These are phyloP conservation scores for Melinaea menophilus DNA, from an alignment of 2,888 invertebrate genomes.

Conservation along the genomic window DNA sequence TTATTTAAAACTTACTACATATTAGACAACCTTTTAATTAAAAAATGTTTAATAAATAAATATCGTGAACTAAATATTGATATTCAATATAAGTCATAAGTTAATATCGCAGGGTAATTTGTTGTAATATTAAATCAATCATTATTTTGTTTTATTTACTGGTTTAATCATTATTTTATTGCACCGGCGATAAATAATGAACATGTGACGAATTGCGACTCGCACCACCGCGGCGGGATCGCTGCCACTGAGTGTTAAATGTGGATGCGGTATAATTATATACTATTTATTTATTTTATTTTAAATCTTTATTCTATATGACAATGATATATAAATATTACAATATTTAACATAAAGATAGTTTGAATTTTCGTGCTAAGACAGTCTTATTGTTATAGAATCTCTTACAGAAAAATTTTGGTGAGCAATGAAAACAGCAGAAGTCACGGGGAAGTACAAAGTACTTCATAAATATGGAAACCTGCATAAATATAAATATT, in stretches of 20 bases:
- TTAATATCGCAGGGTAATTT: neutral
- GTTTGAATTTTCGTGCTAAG: no score
- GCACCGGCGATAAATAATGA: constrained; percentile 27
- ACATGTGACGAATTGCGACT: constrained; percentile 50
- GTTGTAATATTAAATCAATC: constrained; percentile 4
- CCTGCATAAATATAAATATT: no score
- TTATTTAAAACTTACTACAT: no score
- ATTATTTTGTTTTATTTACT: neutral
- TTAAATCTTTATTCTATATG: neutral
- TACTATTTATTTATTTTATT: neutral
- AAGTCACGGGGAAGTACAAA: no score
- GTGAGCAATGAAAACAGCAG: no score
- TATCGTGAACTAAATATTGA: no score
- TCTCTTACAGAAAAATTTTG: no score
- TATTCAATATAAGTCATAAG: no score
- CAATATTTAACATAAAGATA: no score
- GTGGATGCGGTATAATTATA: constrained; percentile 13
- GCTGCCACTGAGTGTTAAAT: constrained; percentile 12
- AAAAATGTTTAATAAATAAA: neutral
- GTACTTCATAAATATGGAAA: no score
- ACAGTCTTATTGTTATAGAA: no score
- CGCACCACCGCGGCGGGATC: constrained; percentile 34
- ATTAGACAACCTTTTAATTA: no score
- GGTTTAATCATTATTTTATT: constrained; percentile 24
- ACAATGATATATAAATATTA: neutral